These are phyloP conservation scores for Chouioia cunea DNA, from an alignment of 2,888 invertebrate species.

Conservation along the genomic window DNA sequence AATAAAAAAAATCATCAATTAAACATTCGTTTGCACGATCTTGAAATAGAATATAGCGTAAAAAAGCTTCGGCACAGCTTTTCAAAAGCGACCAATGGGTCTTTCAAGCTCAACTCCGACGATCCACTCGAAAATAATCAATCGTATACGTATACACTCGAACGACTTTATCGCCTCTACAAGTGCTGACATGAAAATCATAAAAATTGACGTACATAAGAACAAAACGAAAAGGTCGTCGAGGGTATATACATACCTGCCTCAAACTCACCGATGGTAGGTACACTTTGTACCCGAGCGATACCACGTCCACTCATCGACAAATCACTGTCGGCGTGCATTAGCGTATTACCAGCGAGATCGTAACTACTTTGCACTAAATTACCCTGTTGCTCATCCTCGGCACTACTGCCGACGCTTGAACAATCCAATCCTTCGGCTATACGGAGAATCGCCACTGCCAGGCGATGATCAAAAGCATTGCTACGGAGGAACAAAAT, in stretches of 20 bases:
- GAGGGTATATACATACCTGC: not conserved
- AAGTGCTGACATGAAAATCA: too few relatives aligned
- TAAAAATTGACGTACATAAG: not conserved
- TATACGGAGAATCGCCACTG: constrained; percentile 90
- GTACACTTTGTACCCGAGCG: constrained; percentile 65
- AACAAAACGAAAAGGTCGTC: too few relatives aligned
- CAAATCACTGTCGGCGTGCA: constrained; percentile 67
- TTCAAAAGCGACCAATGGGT: too few relatives aligned
- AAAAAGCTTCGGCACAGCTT: too few relatives aligned
- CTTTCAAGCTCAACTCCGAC: too few relatives aligned
- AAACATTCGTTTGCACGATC: too few relatives aligned
- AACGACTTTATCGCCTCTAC: too few relatives aligned
- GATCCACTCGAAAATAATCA: too few relatives aligned
- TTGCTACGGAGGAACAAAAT: too few relatives aligned
- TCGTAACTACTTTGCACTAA: constrained; percentile 65
- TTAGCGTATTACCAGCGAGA: constrained; percentile 63
- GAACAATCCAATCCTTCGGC: constrained; percentile 88
- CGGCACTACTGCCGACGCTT: constrained; percentile 68
- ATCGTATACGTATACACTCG: too few relatives aligned
- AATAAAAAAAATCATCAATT: too few relatives aligned
- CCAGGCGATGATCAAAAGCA: constrained; percentile 92
- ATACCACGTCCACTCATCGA: constrained; percentile 64
- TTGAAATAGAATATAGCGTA: too few relatives aligned
- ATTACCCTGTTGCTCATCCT: constrained; percentile 62
- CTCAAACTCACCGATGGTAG: constrained; percentile 54